Evolutionary conservation across 2,113 vertebrate genomes (phyloP).

Genomic region (Paramisgurnus dabryanus): DNA sequence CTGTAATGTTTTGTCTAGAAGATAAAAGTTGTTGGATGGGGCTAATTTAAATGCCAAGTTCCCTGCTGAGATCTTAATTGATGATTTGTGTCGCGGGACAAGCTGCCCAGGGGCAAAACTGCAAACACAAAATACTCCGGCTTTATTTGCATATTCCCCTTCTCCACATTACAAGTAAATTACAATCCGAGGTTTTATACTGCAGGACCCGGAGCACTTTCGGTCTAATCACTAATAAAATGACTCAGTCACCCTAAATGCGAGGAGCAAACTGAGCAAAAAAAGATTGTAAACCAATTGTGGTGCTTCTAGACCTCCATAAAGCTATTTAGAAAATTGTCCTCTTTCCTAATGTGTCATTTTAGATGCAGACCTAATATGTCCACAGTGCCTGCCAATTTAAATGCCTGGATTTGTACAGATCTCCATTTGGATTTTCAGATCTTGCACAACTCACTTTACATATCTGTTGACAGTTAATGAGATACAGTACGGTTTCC

Average conservation of each 20-base stretch:
- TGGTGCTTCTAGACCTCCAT: constrained; percentile 64
- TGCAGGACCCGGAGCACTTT: constrained; percentile 71
- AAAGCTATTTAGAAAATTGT: constrained; percentile 69
- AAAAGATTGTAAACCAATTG: constrained; percentile 70
- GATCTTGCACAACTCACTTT: constrained; percentile 21
- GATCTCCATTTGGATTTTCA: constrained; percentile 25
- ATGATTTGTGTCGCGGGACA: constrained; percentile 83
- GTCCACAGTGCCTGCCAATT: constrained; percentile 39
- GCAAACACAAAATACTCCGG: constrained; percentile 64
- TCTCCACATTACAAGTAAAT: constrained; percentile 70
- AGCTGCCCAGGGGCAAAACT: constrained; percentile 74
- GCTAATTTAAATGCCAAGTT: constrained; percentile 74
- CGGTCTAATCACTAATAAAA: constrained; percentile 73
- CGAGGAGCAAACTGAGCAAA: constrained; percentile 67
- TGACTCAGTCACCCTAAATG: constrained; percentile 70
- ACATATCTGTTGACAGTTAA: constrained; percentile 46
- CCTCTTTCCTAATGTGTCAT: constrained; percentile 57
- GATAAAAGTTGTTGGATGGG: constrained; percentile 58
- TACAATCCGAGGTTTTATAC: constrained; percentile 67
- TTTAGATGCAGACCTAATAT: constrained; percentile 49
- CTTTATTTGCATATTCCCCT: constrained; percentile 77
- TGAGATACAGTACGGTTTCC: constrained; percentile 27
- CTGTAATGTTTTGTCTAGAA: constrained; percentile 66
- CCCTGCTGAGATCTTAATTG: constrained; percentile 82
- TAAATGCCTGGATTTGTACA: constrained; percentile 35